These are phyloP conservation scores for Chrysodeixis includens DNA, from an alignment of 2,888 invertebrate genomes.

Conservation along the genomic window DNA sequence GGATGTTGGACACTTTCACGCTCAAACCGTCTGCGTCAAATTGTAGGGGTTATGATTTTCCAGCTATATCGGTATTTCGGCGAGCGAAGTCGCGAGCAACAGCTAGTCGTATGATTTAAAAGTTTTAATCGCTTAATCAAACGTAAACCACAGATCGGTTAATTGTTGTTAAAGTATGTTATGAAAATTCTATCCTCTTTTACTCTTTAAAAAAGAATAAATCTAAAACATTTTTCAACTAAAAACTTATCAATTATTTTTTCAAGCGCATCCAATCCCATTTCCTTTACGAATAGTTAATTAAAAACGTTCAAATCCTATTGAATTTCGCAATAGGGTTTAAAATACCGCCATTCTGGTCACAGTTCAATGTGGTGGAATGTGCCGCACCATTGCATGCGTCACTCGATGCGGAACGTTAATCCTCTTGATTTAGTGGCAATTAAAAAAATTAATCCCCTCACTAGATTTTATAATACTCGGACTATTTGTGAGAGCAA, in stretches of 20 bases:
- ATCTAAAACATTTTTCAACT: too few relatives aligned
- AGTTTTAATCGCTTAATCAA: too few relatives aligned
- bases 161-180: too few relatives aligned
- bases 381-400: slow-evolving; percentile 17
- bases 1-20: too few relatives aligned
- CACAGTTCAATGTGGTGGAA: slow-evolving; percentile 10
- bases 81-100: too few relatives aligned
- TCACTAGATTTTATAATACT: slow-evolving; percentile 3
- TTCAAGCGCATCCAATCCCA: neutral
- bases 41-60: too few relatives aligned
- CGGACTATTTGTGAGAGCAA: neutral
- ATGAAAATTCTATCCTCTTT: too few relatives aligned
- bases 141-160: neutral
- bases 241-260: neutral
- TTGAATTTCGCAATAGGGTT: neutral
- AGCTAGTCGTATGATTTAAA: too few relatives aligned
- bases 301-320: neutral
- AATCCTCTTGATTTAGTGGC: slow-evolving; percentile 10
- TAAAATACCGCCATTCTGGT: neutral
- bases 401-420: slow-evolving; percentile 19
- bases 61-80: too few relatives aligned
- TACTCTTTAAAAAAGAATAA: too few relatives aligned
- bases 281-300: neutral
- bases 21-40: too few relatives aligned
- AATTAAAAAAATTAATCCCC: slow-evolving; percentile 13